Evolutionary conservation across 2,797 vertebrate species (phyloP).

Genomic region (Periparus ater): DNA sequence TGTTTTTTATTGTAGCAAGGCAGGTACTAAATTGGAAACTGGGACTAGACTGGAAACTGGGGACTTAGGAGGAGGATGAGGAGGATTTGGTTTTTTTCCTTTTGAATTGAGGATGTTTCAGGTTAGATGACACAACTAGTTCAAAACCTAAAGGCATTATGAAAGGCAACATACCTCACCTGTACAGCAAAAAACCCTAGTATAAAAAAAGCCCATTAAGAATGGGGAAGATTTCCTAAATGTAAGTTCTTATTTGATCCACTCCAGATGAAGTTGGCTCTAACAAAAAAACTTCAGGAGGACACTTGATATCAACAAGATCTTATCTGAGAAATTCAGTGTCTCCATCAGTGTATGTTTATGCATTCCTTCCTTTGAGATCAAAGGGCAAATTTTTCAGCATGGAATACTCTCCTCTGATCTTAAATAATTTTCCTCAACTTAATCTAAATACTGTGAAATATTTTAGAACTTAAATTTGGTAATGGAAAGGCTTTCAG

Average conservation of each 20-base stretch:
- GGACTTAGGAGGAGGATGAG: not conserved
- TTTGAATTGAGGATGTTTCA: not conserved
- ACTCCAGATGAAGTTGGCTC: not conserved
- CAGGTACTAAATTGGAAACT: not conserved
- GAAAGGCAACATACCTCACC: not conserved
- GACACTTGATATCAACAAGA: not conserved
- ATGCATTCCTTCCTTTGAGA: not conserved
- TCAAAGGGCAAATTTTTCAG: not conserved
- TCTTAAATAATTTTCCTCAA: not conserved
- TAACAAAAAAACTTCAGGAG: not conserved
- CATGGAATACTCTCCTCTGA: not conserved
- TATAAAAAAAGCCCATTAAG: not conserved
- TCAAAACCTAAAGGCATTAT: not conserved
- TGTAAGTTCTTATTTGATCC: not conserved
- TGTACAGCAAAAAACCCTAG: rapidly evolving
- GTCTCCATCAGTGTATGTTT: not conserved
- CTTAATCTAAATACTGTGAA: not conserved
- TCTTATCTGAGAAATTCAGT: not conserved
- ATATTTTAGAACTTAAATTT: not conserved
- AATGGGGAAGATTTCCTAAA: not conserved
- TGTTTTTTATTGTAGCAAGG: not conserved
- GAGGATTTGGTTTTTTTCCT: not conserved
- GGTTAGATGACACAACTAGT: not conserved
- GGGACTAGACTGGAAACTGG: too few relatives aligned
- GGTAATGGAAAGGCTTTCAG: not conserved